Evolutionary conservation across 2,113 vertebrate genomes (phyloP), one percentile per base, ranked within the genome.

Genomic region (Paradoxurus hermaphroditus): DNA sequence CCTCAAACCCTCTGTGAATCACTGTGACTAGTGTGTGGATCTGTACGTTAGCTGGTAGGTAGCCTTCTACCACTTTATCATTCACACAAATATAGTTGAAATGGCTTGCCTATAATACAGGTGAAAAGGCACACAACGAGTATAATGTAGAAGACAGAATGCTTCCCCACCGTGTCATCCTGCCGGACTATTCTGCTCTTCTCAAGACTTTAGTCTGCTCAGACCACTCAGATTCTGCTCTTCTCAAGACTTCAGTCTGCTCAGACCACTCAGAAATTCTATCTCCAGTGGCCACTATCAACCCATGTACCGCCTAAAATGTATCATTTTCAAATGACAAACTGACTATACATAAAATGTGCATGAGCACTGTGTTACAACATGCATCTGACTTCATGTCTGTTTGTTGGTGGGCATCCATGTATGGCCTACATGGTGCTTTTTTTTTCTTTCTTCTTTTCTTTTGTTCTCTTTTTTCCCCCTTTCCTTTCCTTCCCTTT

Each of bases 281-380:
- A 2, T 90, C 44, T 79, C 39, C 34, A 86, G 27, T 19, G 27
- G 6, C 51, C 81, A 41, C 39, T 23, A n/a, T 94, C 51, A 65
- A 46, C 15, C 51, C 23, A 23, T 41, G 4, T 49, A 49, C 67
- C 8, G 81, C 25, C 46, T 59, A 2, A 12, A 75, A 82, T 59
- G 23, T 15, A 90, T 53, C 44, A 34, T 68, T 87, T 97, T 90
- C 59, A 46, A 94, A 31, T 15, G 70, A 21, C 97, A 87, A 94
- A 41, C 49, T 29, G 12, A 34, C 25, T 19, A 77, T 27, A 62
- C 5, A 16, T 56, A 36, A 78, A 72, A 70, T 72, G 13, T 92
- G 7, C 31, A 15, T 36, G 44, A 56, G 2, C 11, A 68, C 14
- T 21, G 1, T 90, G 41, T 87, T 62, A 90, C 5, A 91, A 21